phyloP scores from a whole-genome alignment of 2,797 vertebrate genomes.

The Phrynocephalus guinanensis region DNA sequence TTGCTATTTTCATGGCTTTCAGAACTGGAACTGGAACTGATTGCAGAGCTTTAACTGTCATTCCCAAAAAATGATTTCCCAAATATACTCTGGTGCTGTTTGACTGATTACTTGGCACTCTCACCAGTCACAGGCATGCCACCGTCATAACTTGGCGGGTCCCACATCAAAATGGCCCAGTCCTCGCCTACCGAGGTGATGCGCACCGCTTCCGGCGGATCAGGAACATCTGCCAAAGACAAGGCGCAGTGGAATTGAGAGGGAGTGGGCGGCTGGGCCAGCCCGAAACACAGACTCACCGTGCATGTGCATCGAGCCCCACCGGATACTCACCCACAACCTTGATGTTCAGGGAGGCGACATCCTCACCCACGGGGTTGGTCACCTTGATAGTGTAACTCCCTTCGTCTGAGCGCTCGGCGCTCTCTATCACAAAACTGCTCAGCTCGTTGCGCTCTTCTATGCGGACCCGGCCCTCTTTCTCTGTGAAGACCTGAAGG shows the following conservation, averaged over 20 bases:
- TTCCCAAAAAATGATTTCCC: not conserved
- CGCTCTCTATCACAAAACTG: conserved; percentile 91
- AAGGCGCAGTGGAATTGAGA: not conserved
- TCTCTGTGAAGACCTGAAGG: conserved; percentile 75
- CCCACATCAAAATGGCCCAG: conserved; percentile 84
- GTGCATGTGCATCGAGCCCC: not conserved
- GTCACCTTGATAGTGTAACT: conserved; percentile 85
- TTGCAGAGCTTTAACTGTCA: too few species aligned
- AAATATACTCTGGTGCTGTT: not conserved
- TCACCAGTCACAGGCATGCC: conserved; percentile 87
- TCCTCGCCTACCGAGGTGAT: conserved; percentile 89
- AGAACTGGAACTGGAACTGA: too few species aligned
- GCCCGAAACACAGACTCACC: too few species aligned
- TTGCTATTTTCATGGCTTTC: too few species aligned
- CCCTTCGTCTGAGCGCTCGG: conserved; percentile 83
- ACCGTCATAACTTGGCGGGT: conserved; percentile 85
- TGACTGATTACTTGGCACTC: conserved; percentile 2
- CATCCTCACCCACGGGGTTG: conserved; percentile 87
- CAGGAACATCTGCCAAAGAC: conserved; percentile 85
- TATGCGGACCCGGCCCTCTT: conserved; percentile 82
- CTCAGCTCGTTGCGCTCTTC: conserved; percentile 81
- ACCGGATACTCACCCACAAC: conserved; percentile 86
- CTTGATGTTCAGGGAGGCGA: conserved; percentile 81
- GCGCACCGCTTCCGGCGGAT: conserved; percentile 85
- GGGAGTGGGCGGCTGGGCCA: not conserved